phyloP scores from a whole-genome alignment of 2,113 vertebrate genomes.

The Coptodon bakossiorum region DNA sequence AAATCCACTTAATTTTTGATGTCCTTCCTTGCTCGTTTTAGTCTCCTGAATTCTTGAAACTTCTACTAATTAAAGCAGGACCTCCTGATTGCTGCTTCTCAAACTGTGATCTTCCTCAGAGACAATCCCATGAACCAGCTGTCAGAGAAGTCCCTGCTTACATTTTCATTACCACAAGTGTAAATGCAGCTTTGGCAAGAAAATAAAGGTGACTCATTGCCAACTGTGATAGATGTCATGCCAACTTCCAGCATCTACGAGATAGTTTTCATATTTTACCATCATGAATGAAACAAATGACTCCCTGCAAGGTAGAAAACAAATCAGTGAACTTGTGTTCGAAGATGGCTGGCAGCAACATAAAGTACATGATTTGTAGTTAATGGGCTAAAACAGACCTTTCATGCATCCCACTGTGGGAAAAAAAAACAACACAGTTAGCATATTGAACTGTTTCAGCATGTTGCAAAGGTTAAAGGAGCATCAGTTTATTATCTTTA shows the following conservation, averaged over 20 bases:
- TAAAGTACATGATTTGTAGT: not conserved
- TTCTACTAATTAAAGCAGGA: not conserved
- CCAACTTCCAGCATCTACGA: not conserved
- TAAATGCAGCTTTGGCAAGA: not conserved
- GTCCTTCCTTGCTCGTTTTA: not conserved
- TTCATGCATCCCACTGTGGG: not conserved
- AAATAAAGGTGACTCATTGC: not conserved
- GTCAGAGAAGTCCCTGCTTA: not conserved
- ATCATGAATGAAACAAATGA: not conserved
- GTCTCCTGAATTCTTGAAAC: not conserved
- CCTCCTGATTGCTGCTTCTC: not conserved
- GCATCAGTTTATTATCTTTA: not conserved
- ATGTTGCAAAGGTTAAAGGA: not conserved
- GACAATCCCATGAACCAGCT: not conserved
- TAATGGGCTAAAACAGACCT: not conserved
- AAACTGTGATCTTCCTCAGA: not conserved
- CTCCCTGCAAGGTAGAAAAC: not conserved
- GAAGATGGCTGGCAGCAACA: not conserved
- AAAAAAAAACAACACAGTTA: not conserved
- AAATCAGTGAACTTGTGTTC: not conserved
- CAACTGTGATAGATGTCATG: not conserved
- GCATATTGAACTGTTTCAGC: not conserved
- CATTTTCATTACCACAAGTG: not conserved
- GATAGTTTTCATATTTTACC: not conserved
- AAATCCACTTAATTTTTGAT: not conserved